A percentile compares a stretch with the other conserved stretches of the same genome.
Evolutionary conservation across 2,797 vertebrate genomes (phyloP).

Genomic region (Pipistrellus pygmaeus): DNA sequence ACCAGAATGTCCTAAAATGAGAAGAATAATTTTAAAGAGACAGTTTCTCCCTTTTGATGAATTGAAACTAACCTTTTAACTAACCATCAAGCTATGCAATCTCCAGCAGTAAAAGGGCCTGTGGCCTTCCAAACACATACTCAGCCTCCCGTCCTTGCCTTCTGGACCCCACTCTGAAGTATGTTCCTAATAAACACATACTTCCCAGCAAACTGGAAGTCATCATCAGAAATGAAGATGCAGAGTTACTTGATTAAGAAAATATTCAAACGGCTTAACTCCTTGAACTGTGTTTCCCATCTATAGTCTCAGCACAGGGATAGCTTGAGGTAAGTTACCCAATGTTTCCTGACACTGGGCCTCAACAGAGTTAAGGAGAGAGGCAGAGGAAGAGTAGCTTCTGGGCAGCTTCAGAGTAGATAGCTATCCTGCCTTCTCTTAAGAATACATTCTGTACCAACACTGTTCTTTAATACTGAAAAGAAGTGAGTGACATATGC

Average conservation of each 20-base stretch:
- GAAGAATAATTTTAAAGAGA: slow-evolving; percentile 57
- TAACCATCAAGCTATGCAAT: background rate
- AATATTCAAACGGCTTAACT: slow-evolving; percentile 29
- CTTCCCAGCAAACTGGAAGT: background rate
- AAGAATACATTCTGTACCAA: background rate
- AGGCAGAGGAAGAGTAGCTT: background rate
- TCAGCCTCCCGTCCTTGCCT: background rate
- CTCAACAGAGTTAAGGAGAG: background rate
- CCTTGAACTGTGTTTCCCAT: background rate
- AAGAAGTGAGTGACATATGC: background rate
- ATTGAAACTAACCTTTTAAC: slow-evolving; percentile 19
- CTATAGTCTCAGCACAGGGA: background rate
- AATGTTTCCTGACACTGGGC: slow-evolving; percentile 22
- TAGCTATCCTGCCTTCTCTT: background rate
- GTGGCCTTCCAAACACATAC: background rate
- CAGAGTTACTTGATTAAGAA: slow-evolving; percentile 1
- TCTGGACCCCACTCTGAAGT: background rate
- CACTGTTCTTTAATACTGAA: background rate
- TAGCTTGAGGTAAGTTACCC: background rate
- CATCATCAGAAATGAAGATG: slow-evolving; percentile 20
- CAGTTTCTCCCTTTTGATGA: slow-evolving; percentile 13
- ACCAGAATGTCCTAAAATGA: slow-evolving; percentile 10
- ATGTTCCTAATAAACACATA: background rate
- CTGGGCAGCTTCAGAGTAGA: background rate
- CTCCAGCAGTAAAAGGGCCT: background rate